Base-by-base conservation (phyloP, 2,797 vertebrate species). In the Xiphophorus birchmanni region DNA sequence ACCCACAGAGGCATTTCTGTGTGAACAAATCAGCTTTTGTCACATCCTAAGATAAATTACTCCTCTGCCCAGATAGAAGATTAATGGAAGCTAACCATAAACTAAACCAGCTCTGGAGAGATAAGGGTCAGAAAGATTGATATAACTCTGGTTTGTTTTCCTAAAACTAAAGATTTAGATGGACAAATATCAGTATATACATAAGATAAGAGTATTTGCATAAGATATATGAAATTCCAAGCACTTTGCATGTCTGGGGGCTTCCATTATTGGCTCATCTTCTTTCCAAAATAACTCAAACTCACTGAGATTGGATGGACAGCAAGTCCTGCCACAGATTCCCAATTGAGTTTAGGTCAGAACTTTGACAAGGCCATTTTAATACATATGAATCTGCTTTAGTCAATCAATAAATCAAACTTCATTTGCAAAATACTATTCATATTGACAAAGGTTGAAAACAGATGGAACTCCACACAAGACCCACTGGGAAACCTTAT, bases 11-110 rank as follows among this genome's bases (percentile, higher is more conserved):
- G 82, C 15, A 48, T 80, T 88, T 91, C 85, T 74, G 87, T 89
- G 90, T 88, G 94, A 94, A 95, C 92, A 92, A 92, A 90, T 92
- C 78, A 77, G 58, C 87, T 89, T 89, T 92, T 93, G 90, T 95
- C 90, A 92, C 88, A 79, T 86, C 89, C 84, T 90, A 84, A 92
- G 92, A 94, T 88, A 93, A 93, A 95, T 95, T 86, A 87, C 88
- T 91, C 44, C 67, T 82, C 81, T 73, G 72, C 78, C 82, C 86
- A 83, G 86, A 88, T 76, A 58, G 83, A 83, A 82, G 81, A 92
- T 94, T 92, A 90, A 86, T 91, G 88, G 78, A 83, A 83, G 88
- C 93, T 93, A 92, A 94, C 82, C 89, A 82, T 92, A 92, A 84
- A 85, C 74, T 79, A 15, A 48, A 56, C 76, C 52, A 23, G 10